Percentiles rank a stretch among this genome's conserved stretches.
Conservation (phyloP, 1,140 invertebrate genomes). For the Drosophila asahinai region DNA sequence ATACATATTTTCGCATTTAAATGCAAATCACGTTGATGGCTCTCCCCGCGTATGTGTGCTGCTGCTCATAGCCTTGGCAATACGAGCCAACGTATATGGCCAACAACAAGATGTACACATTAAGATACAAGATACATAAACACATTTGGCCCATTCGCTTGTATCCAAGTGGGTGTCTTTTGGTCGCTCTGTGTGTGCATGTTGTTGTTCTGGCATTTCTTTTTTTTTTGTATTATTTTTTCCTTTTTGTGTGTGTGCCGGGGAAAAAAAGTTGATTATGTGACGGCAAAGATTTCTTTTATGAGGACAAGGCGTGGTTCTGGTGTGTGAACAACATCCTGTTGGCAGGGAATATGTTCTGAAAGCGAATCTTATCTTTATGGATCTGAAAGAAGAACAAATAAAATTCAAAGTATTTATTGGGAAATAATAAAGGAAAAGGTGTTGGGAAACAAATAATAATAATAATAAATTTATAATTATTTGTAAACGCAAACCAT, state of each 20-base stretch:
- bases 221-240: background rate
- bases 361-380: constrained; percentile 18
- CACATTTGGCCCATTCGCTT: constrained; percentile 46
- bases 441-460: background rate
- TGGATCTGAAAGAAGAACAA: constrained; percentile 13
- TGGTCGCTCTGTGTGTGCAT: background rate
- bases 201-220: constrained; percentile 35
- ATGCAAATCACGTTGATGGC: constrained; percentile 73
- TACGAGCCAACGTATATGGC: constrained; percentile 52
- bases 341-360: constrained; percentile 15
- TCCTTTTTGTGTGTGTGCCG: background rate
- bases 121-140: constrained; percentile 70
- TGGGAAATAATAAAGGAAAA: constrained; percentile 7
- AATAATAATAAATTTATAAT: background rate
- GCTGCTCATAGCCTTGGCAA: constrained; percentile 60
- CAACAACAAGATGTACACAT: constrained; percentile 54
- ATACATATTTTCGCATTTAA: constrained; percentile 64
- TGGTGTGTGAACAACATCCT: constrained; percentile 33
- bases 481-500: background rate
- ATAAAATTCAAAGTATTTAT: constrained; percentile 5
- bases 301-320: constrained; percentile 44
- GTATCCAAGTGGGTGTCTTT: constrained; percentile 42
- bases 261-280: constrained; percentile 49
- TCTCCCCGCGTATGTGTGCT: constrained; percentile 10
- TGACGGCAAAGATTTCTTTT: constrained; percentile 52